Base-by-base conservation (phyloP, 2,888 invertebrate genomes). In the Chrysomela aeneicollis region DNA sequence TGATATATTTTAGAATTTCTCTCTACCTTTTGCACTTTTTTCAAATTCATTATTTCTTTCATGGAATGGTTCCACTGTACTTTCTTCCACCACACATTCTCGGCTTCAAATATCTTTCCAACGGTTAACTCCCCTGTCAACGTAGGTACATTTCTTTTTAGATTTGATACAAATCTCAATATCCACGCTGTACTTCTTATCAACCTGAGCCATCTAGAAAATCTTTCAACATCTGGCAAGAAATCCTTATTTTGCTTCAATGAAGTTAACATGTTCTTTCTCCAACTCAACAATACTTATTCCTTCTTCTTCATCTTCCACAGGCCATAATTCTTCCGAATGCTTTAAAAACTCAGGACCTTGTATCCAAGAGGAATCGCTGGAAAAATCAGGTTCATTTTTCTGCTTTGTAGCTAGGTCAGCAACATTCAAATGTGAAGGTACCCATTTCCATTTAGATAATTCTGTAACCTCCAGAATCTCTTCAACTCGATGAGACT, bases 361-460 rank as follows among this genome's bases (percentile, higher is more conserved):
- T 42, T 42, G 42, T 17, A 42, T 6, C 42, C 42, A 42, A 42
- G 10, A 42, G 10, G 42, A 42, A 42, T 42, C 12, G 3, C 3
- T 42, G 42, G 42, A 42, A 12, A 42, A 42, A 42, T 42, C 42
- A 42, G 12, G 4, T 42, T 42, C 42, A 10, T 42, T 15, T 42
- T 42, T 42, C 12, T 42, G 42, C 10, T 42, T 42, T 17, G 42
- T 42, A 42, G 42, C 12, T 15, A 17, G 10, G 12, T 42, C 42
- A 17, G 42, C 42, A 42, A 17, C 42, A 17, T 42, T 42, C n/a
- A 42, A 10, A 2, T 10, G 4, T 42, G 42, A 42, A 42, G 42
- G 42, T 42, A 42, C 42, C 42, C 42, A 42, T 42, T 42, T 42
- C 42, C 42, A 42, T 42, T 42, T 42, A 4, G 42, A 42, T 42